Base-by-base conservation (phyloP, 2,888 invertebrate species). In the Euphydryas editha region DNA sequence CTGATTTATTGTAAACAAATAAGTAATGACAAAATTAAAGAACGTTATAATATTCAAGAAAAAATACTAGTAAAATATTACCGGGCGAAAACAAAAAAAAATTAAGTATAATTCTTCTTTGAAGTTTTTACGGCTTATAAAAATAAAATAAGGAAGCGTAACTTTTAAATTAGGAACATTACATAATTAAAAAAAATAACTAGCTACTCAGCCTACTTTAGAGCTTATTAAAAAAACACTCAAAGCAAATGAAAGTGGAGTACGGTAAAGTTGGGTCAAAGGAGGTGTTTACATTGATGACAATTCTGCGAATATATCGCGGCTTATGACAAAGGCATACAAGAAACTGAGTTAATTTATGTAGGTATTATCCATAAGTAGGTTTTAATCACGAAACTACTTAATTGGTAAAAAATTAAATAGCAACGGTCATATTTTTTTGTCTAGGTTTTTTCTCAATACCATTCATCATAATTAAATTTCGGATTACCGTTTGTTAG, bases 221-320 rank as follows among this genome's bases (percentile, higher is more conserved):
- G 21, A 13, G 24, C 2, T 15, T 51, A 15, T 51, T 49, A 49
- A 21, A 51, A 51, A 51, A 51, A 21, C n/a, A 58, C 51, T 51
- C 17, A 21, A 44, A 55, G 55, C 55, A 7, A 59, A 55, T 47
- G 24, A 47, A 63, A 59, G 36, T 42, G 30, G 37, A 51, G n/a
- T 30, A 10, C 17, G 60, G 20, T 36, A 18, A 49, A 66, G 59
- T 62, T 66, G 56, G 65, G 65, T 70, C 67, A 68, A 47, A 62
- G 57, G 68, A 61, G 57, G 49, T 60, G 47, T 54, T 55, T 56
- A 63, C 39, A 62, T 62, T 67, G 59, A 70, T 65, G 58, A 65
- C 61, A 47, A 59, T 51, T 15, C 42, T 56, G 54, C 56, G 58
- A 62, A 61, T 37, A 24, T 37, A 60, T 21, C 64, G 54, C 51